Evolutionary conservation across 2,888 invertebrate species (phyloP), one percentile per base, ranked within the genome.

Genomic region (Heliconius ethilla): DNA sequence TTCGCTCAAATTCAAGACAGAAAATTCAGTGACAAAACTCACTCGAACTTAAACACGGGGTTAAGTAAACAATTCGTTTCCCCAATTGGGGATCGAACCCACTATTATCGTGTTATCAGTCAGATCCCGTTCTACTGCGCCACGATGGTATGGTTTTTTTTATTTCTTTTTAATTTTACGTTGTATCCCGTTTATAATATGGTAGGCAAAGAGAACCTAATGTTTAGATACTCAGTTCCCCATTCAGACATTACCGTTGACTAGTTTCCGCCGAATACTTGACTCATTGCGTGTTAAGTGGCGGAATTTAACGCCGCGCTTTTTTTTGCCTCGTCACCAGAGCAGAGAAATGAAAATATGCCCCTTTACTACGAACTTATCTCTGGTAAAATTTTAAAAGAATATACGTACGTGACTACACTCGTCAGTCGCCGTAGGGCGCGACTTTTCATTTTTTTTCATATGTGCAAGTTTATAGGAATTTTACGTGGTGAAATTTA

Each of bases 371-470:
- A 62, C 62, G 63, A 15, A n/a, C 25, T 15, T 18, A 76, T 77
- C 78, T 81, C 80, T 84, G 80, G 81, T 80, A 76, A 80, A 80
- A 80, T 81, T 82, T 77, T 76, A 80, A 78, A 78, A 77, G 73
- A 70, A 70, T 70, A 73, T 78, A 77, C 69, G 69, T 77, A 77
- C 69, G 77, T 75, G 75, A 80, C 67, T 66, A 75, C 69, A 40
- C 75, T 79, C 66, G 67, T 18, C 65, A 51, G 74, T 77, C 70
- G 70, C 18, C 66, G 65, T 74, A 62, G 65, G 37, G 69, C 63
- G 72, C 69, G 51, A 63, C 63, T 63, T 70, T 79, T 79, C 77
- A 79, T 77, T 79, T 79, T 77, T 75, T 75, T 79, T 77, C 66
- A 75, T 67, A 79, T 75, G 75, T 29, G 62, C 51, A 75, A 66